Percentiles rank a stretch among this genome's conserved stretches.
These are phyloP conservation scores for Novumbra hubbsi DNA, from an alignment of 2,797 vertebrate genomes.

Conservation along the genomic window DNA sequence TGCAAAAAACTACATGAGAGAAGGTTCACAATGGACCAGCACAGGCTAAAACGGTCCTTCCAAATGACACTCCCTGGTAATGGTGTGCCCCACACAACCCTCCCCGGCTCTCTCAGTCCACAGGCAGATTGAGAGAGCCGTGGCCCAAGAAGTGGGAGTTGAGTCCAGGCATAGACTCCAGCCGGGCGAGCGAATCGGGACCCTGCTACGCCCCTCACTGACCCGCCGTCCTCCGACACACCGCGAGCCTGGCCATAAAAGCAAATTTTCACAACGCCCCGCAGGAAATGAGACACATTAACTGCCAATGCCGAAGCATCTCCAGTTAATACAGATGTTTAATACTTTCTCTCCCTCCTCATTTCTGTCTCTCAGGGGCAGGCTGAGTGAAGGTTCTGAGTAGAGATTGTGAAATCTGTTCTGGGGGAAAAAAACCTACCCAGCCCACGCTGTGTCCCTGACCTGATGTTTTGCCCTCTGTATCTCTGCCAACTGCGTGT, in stretches of 20 bases:
- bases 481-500: conserved; percentile 43
- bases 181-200: conserved; percentile 44
- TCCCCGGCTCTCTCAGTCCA: conserved; percentile 60
- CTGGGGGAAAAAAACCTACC: conserved; percentile 46
- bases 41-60: conserved; percentile 52
- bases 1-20: conserved; percentile 57
- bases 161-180: conserved; percentile 48
- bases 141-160: conserved; percentile 38
- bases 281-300: conserved; percentile 41
- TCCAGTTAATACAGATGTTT: conserved; percentile 38
- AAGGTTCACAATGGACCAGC: conserved; percentile 64
- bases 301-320: conserved; percentile 36
- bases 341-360: conserved; percentile 30
- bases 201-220: conserved; percentile 39
- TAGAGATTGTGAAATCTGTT: conserved; percentile 49
- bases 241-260: conserved; percentile 55
- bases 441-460: conserved; percentile 47
- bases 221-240: conserved; percentile 47
- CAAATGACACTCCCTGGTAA: conserved; percentile 63
- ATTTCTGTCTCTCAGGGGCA: conserved; percentile 20
- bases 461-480: conserved; percentile 41
- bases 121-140: conserved; percentile 32
- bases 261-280: conserved; percentile 48
- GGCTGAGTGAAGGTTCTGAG: conserved; percentile 35
- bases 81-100: conserved; percentile 55